A percentile compares a stretch with the other conserved stretches of the same genome.
phyloP scores from a whole-genome alignment of 2,797 vertebrate species.

The Chiloscyllium punctatum region DNA sequence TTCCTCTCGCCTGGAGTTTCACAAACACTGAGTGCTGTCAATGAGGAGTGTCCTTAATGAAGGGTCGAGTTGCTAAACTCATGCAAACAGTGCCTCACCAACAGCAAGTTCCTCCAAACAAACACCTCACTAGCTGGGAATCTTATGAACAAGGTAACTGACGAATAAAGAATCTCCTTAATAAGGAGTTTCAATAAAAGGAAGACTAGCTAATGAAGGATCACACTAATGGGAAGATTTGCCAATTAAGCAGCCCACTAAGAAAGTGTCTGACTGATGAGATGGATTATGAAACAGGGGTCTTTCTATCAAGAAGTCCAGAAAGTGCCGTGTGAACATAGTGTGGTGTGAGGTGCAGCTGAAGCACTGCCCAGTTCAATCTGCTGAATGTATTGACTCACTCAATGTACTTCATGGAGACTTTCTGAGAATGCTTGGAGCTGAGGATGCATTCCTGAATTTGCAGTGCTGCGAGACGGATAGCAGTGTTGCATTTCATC shows the following conservation, averaged over 20 bases:
- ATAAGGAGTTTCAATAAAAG: not conserved
- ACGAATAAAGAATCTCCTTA: not conserved
- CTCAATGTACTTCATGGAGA: constrained; percentile 85
- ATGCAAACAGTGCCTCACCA: not conserved
- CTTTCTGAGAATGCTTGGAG: constrained; percentile 80
- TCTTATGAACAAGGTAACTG: not conserved
- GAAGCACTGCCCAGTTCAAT: not conserved
- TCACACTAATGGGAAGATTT: not conserved
- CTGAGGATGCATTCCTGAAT: constrained; percentile 82
- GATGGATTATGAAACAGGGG: not conserved
- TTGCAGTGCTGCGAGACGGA: constrained; percentile 84
- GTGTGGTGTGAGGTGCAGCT: not conserved
- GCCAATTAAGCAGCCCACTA: not conserved
- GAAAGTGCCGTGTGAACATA: not conserved
- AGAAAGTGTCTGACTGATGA: not conserved
- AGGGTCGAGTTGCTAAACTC: not conserved
- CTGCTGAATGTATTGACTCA: constrained; percentile 56
- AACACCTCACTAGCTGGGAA: not conserved
- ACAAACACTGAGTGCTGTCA: not conserved
- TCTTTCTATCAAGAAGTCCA: not conserved
- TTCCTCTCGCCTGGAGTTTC: not conserved
- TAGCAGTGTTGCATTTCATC: constrained; percentile 87
- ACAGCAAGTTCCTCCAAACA: not conserved
- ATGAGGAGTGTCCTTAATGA: not conserved
- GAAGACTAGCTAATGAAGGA: not conserved